Evolutionary conservation across 2,888 invertebrate genomes (phyloP), one percentile per base, ranked within the genome.

Genomic region (Ischnus inquisitorius): DNA sequence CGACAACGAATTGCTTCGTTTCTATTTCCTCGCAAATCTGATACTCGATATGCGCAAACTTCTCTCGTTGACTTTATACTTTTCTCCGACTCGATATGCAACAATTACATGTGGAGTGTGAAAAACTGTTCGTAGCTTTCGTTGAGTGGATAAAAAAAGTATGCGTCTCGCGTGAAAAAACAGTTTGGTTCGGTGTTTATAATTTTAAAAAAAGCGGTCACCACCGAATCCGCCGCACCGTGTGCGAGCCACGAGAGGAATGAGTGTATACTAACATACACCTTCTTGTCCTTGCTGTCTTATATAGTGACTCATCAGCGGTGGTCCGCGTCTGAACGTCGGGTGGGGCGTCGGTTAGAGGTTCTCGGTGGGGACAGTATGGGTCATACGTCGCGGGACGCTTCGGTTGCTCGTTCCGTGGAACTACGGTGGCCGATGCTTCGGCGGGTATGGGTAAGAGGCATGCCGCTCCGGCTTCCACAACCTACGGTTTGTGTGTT

Each of bases 281-380:
- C 92, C 92, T 92, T 91, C 92, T 92, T 92, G 92, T 93, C 93
- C 93, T 93, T 93, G 93, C 93, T 90, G 93, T 92, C 93, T 93
- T 93, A 93, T 93, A 93, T 93, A 93, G 92, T 93, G 92, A 92
- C 91, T 93, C 93, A 93, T 93, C 92, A 91, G 92, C 91, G 89
- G 90, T 88, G 88, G 89, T 86, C 89, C 88, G 88, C 87, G 85
- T 87, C 78, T 78, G 79, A 77, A 69, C 71, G 79, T 82, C 75
- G 87, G 80, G 87, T 85, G 86, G 87, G 85, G 81, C 72, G 86
- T 78, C 25, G 75, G 85, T 34, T 34, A 81, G 82, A 85, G 82
- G 76, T 71, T 74, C 75, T 79, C 84, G 84, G 85, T 84, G 87
- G 85, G 84, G 83, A 71, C 78, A 84, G 85, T 85, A 85, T 84